phyloP scores from a whole-genome alignment of 2,113 vertebrate genomes.

The Osmerus eperlanus region DNA sequence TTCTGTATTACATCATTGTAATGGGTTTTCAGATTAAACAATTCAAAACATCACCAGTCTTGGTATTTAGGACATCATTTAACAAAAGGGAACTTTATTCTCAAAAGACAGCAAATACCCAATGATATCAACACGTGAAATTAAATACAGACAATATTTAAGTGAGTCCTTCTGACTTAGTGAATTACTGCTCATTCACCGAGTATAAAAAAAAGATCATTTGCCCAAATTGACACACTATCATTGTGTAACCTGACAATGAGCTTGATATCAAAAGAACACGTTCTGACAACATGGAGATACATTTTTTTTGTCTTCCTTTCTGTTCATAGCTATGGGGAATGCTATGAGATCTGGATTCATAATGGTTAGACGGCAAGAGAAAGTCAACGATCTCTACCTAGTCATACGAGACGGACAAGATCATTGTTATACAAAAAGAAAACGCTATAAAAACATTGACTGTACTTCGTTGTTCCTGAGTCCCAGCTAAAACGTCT shows the following conservation, averaged over 20 bases:
- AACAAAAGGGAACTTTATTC: constrained; percentile 57
- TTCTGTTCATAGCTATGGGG: constrained; percentile 1
- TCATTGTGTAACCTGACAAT: not conserved
- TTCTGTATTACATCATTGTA: too few relatives aligned
- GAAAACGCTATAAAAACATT: constrained; percentile 44
- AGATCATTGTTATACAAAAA: constrained; percentile 36
- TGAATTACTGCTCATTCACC: constrained; percentile 9
- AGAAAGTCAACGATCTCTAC: constrained; percentile 23
- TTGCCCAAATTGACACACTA: constrained; percentile 4
- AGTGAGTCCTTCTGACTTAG: constrained; percentile 15
- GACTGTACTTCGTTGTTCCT: constrained; percentile 56
- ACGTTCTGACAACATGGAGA: not conserved
- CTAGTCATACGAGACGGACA: constrained; percentile 19
- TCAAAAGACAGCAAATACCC: constrained; percentile 40
- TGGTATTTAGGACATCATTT: not conserved
- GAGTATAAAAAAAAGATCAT: constrained; percentile 4
- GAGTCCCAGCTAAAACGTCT: constrained; percentile 57
- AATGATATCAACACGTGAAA: constrained; percentile 42
- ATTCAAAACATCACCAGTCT: too few relatives aligned
- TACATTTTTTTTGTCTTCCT: too few relatives aligned
- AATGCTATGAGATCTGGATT: too few relatives aligned
- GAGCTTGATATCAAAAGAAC: constrained; percentile 2
- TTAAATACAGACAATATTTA: constrained; percentile 57
- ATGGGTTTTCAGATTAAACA: too few relatives aligned
- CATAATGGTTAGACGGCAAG: constrained; percentile 14